A percentile compares a stretch with the other conserved stretches of the same genome.
These are phyloP conservation scores for Pituophis catenifer DNA, from an alignment of 2,113 vertebrate genomes.

Conservation along the genomic window DNA sequence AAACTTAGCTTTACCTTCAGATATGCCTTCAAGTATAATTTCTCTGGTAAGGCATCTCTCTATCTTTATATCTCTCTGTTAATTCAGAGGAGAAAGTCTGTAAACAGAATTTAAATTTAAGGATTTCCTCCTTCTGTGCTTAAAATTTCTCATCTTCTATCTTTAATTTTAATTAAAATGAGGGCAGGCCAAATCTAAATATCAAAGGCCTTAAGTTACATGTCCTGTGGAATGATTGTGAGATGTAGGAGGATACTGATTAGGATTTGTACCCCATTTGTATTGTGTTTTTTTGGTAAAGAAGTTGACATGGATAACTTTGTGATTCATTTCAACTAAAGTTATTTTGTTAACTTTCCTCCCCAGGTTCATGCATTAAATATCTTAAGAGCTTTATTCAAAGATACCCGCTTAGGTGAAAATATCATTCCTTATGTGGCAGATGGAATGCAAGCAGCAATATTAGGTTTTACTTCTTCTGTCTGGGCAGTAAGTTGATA, in stretches of 20 bases:
- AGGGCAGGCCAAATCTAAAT: neutral
- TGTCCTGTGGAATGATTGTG: neutral
- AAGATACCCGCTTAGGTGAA: conserved; percentile 91
- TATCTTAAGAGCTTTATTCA: conserved; percentile 90
- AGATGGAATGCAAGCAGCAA: conserved; percentile 86
- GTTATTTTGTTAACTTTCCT: neutral
- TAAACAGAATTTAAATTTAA: neutral
- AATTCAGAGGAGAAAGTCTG: conserved; percentile 10
- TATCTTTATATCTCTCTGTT: neutral
- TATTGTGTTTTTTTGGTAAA: neutral
- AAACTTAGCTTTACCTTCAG: conserved; percentile 74
- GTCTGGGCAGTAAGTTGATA: conserved; percentile 91
- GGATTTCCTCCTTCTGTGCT: neutral
- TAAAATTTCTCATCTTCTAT: neutral
- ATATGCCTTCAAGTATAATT: conserved; percentile 72
- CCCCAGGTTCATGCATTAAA: conserved; percentile 94
- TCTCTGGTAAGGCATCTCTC: conserved; percentile 80
- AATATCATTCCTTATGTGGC: conserved; percentile 90
- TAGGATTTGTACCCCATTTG: neutral
- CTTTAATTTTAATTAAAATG: neutral
- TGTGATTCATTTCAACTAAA: neutral
- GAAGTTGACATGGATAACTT: neutral
- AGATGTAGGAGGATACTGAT: neutral
- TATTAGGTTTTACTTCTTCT: conserved; percentile 91
- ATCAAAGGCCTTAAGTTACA: neutral